Evolutionary conservation across 2,888 invertebrate genomes (phyloP), one percentile per base, ranked within the genome.

Genomic region (Eumacrocentrus americanus): DNA sequence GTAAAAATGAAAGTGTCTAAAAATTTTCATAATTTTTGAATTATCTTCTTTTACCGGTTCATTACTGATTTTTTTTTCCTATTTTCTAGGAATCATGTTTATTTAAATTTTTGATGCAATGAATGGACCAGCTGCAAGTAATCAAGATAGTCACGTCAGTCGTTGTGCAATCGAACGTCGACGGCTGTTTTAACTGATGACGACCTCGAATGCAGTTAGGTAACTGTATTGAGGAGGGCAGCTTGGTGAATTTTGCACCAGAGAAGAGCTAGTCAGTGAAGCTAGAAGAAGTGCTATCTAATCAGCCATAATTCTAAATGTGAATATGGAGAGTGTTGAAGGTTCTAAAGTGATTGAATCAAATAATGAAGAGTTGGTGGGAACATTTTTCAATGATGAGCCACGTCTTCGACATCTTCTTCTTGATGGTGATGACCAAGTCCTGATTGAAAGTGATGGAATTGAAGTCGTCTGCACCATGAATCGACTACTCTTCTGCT

Each of bases 401-500:
- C 70, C 72, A 14, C 54, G 61, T 16, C 69, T 77, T 23, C 69
- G 72, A n/a, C 67, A 73, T 62, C 66, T 75, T 11, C 61, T 76
- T 11, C 58, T 64, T 34, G 70, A 68, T 16, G 65, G 69, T 42
- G 58, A 65, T 2, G 58, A 52, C 23, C 71, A 73, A n/a, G n/a
- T n/a, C n/a, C n/a, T n/a, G n/a, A n/a, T n/a, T 42, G 60, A 66
- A 58, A 64, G 69, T 55, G 61, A 51, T 11, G 20, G 70, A 3
- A 55, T 63, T 47, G 74, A 73, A 9, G 60, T 72, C 9, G 58
- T 68, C 7, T 73, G 71, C 53, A 72, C 73, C 47, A 68, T 76
- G 40, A 75, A 73, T 63, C 67, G 68, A 37, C 60, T 77, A 34
- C 37, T 77, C 23, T 77, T 73, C 61, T 73, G 69, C 34, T 71